Percentiles rank a stretch among this genome's conserved stretches.
Evolutionary conservation across 2,888 invertebrate species (phyloP).

Genomic region (Drosophila helvetica): DNA sequence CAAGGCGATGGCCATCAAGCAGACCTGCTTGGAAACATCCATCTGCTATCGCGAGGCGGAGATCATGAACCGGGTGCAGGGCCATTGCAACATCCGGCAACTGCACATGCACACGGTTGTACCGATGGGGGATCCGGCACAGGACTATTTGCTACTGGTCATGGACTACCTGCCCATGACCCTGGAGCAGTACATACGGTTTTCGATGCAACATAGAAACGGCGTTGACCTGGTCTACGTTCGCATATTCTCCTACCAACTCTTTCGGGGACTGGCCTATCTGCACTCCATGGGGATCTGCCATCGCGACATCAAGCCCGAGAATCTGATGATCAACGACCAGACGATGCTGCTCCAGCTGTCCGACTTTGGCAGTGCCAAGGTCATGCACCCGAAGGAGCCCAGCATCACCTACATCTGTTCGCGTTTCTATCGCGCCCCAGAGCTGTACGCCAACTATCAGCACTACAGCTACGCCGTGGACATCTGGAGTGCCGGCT

Average conservation of each 20-base stretch:
- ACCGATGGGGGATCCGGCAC: slow-evolving; percentile 99
- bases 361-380: slow-evolving; percentile 99
- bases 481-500: slow-evolving; percentile 99
- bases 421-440: slow-evolving; percentile 98
- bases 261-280: slow-evolving; percentile 99
- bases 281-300: slow-evolving; percentile 99
- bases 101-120: slow-evolving; percentile 99
- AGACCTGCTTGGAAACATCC: slow-evolving; percentile 99
- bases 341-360: slow-evolving; percentile 98
- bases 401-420: slow-evolving; percentile 99
- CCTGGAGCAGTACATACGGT: slow-evolving; percentile 90
- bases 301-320: slow-evolving; percentile 99
- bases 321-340: slow-evolving; percentile 97
- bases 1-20: slow-evolving; percentile 99
- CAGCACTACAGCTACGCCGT: slow-evolving; percentile 97
- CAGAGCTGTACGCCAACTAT: slow-evolving; percentile 99
- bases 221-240: slow-evolving; percentile 99
- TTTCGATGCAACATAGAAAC: slow-evolving; percentile 94
- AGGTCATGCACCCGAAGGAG: slow-evolving; percentile 96
- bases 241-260: slow-evolving; percentile 99
- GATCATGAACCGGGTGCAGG: slow-evolving; percentile 96
- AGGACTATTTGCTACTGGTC: slow-evolving; percentile 96
- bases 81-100: slow-evolving; percentile 99
- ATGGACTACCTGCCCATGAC: slow-evolving; percentile 97
- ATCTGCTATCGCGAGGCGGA: slow-evolving; percentile 99